Percentiles rank a stretch among this genome's conserved stretches.
Conservation (phyloP, 2,888 invertebrate genomes). For the Amblyjoppa fuscipennis region DNA sequence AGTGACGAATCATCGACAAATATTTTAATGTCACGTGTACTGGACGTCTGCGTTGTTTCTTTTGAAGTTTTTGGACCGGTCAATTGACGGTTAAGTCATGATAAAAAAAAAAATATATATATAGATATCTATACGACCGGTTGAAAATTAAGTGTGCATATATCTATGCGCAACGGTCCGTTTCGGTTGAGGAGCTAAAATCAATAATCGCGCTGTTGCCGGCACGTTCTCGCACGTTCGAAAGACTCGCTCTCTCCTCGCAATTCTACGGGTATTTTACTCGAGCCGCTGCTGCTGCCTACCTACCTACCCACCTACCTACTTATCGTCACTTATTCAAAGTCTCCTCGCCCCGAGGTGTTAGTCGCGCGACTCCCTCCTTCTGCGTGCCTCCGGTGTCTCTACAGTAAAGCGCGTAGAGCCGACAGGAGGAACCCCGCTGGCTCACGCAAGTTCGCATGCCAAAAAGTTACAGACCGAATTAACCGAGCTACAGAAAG, state of each 20-base stretch:
- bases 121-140: not conserved
- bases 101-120: not conserved
- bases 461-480: not conserved
- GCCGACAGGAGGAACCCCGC: not conserved
- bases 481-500: not conserved
- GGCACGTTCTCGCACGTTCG: slow-evolving; percentile 43
- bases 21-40: not conserved
- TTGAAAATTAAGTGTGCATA: not conserved
- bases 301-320: slow-evolving; percentile 84
- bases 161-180: not conserved
- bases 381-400: slow-evolving; percentile 11
- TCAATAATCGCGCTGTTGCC: slow-evolving; percentile 24
- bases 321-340: slow-evolving; percentile 83
- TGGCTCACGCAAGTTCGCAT: not conserved
- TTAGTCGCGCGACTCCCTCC: slow-evolving; percentile 43
- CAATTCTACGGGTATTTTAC: slow-evolving; percentile 35
- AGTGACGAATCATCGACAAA: not conserved
- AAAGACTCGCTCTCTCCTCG: slow-evolving; percentile 45
- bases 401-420: not conserved
- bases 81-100: not conserved
- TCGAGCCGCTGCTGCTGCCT: slow-evolving; percentile 73
- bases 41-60: not conserved
- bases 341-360: slow-evolving; percentile 71
- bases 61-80: not conserved
- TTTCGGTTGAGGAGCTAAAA: not conserved